Base-by-base conservation (phyloP, 2,888 invertebrate species). In the Diarsia dahlii region DNA sequence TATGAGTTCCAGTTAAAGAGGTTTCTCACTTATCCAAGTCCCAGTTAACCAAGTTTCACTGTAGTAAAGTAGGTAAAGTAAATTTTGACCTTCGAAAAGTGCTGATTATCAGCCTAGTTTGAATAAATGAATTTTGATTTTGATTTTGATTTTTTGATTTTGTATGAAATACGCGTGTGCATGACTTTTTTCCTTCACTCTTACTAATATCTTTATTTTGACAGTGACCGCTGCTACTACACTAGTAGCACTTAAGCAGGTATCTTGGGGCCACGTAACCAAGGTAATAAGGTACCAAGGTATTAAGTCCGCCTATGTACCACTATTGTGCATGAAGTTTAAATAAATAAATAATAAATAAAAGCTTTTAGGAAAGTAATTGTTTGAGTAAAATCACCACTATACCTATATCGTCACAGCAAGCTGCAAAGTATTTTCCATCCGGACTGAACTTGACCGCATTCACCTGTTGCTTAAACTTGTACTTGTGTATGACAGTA, bases 401-500 rank as follows among this genome's bases (percentile, higher is more conserved):
- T 13, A 39, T 58, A 73, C 98, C 98, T 94, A 98, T 98, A 91
- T 98, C 98, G 89, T 98, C 98, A 93, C 98, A 98, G 62, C 99
- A 98, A 18, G 98, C 98, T 0, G 99, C 99, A 97, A 99, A 98
- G 91, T 98, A 98, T 96, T 98, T 98, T 39, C 99, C 99, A 97
- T 99, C 98, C 0, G 99, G 99, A 91, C 99, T 99, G 94, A 99
- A 99, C 90, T 97, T 97, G 0, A 99, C 97, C 70, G 97, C 97
- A 85, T 97, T 97, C 0, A 99, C 98, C 82, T 97, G 97, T 75
- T 97, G 97, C 89, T 98, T 98, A 92, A 99, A 99, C 90, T 98
- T 97, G 89, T 99, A 98, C 63, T 97, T 97, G 91, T 99, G 98
- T 84, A 99, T 97, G 0, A 99, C 97, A 50, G 98, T 98, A 89